Conservation (phyloP, 2,888 invertebrate species). For the Chrysolina americana region DNA sequence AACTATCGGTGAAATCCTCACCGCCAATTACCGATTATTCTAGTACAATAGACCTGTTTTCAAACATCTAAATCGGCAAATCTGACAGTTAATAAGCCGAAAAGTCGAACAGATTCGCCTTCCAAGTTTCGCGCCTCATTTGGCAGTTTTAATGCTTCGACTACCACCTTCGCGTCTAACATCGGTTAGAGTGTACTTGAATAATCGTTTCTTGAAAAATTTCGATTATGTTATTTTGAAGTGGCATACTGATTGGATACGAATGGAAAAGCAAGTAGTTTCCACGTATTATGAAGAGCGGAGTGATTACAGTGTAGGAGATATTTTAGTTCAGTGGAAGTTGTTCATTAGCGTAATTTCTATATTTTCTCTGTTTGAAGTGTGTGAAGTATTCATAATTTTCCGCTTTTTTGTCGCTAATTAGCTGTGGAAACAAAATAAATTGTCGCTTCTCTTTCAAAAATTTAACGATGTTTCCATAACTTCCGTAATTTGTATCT, state of each 20-base stretch:
- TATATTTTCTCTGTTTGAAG: no score
- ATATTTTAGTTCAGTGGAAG: no score
- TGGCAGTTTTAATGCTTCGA: slow-evolving; percentile 24
- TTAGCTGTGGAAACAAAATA: no score
- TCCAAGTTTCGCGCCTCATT: slow-evolving; percentile 31
- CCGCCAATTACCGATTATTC: slow-evolving; percentile 6
- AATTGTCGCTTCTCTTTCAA: no score
- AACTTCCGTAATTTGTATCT: no score
- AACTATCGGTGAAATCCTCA: slow-evolving; percentile 5
- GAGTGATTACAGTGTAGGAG: no score
- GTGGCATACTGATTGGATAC: neutral
- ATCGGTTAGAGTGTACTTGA: neutral
- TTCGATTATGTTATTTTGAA: neutral
- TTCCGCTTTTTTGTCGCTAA: no score
- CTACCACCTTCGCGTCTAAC: slow-evolving; percentile 23
- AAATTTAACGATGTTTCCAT: no score
- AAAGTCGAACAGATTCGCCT: slow-evolving; percentile 21
- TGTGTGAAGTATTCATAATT: no score
- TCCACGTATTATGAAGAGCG: no score
- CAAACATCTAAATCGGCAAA: slow-evolving; percentile 13
- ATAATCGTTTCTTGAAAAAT: neutral
- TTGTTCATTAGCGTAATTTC: no score
- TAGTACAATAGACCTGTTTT: neutral
- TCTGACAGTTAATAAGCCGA: slow-evolving; percentile 13
- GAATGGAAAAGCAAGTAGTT: neutral